Base-by-base conservation (phyloP, 2,888 invertebrate species). In the Ophioninae sp. region DNA sequence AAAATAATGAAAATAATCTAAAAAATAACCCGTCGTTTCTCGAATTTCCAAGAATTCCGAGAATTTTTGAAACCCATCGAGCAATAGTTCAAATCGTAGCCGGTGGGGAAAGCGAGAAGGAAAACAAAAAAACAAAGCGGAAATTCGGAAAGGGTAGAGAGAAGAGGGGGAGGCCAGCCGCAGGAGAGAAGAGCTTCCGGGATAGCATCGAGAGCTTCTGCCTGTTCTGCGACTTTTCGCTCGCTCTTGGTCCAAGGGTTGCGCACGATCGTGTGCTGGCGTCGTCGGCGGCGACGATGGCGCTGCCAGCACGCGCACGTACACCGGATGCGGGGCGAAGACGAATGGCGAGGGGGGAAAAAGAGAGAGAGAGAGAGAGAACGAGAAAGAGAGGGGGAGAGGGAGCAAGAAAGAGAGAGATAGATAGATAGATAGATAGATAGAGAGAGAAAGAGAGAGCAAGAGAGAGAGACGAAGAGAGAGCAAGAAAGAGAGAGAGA, bases 381-480 rank as follows among this genome's bases (percentile, higher is more conserved):
- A 90, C 90, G 89, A 93, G 90, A 88, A 91, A 93, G 93, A 93
- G 94, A 93, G 93, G 87, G 86, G 93, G 90, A 93, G 93, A 85
- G 74, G 84, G 61, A 73, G 75, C 69, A 51, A 58, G 76, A 73
- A 64, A 59, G 69, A 41, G 44, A 51, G 44, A 51, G 44, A 51
- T 10, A 44, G 81, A 74, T 39, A 51, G 82, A 51, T 64, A 58
- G 73, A 76, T 68, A 69, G 56, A 68, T 64, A 90, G 78, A 73
- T 71, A 58, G 74, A 72, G 51, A 89, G 87, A 89, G 89, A 56
- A n/a, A 23, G 90, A 87, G 91, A 91, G 65, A 44, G 64, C 72
- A 41, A 71, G 30, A 59, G 88, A 84, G 87, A 92, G 93, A 92
- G 93, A 91, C 90, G 90, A 89, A 93, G 90, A 88, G 91, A 76